Evolutionary conservation across 2,888 invertebrate species (phyloP), one percentile per base, ranked within the genome.

Genomic region (Ochropleura plecta): DNA sequence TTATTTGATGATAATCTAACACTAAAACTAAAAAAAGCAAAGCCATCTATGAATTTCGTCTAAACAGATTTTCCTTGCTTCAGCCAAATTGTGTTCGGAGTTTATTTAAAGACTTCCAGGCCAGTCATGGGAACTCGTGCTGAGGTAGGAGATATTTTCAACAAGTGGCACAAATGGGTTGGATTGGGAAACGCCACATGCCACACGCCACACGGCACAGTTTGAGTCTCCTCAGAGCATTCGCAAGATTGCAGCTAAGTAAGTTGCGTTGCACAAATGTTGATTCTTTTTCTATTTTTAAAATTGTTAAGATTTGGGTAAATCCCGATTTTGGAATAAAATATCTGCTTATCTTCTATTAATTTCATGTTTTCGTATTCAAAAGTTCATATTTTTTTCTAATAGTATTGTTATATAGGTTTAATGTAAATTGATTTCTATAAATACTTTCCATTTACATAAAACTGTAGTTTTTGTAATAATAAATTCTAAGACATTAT

Each of bases 381-480:
- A 18, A 75, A 59, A 67, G 16, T 44, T 57, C 16, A 68, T 55
- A 55, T 48, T 55, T 12, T 55, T 65, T 49, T 48, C 40, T 18
- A 20, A 53, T 16, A 10, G 53, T 30, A 77, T 57, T 78, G 18
- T 57, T 49, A 59, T 66, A 5, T n/a, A 44, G 30, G 30, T 30
- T 30, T 18, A 30, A 49, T 57, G 7, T 12, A 2, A 18, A 78
- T 68, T n/a, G 5, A 68, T 78, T 49, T 68, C 44, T 68, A 46
- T 20, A 67, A 59, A 78, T 51, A 51, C 14, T 20, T 20, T 20
- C n/a, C 30, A 66, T 66, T 66, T 30, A 3, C 30, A 75, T 66
- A 57, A 16, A 44, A 14, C 42, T 16, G n/a, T 12, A 44, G 78
- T 78, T 49, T 46, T 14, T 12, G 44, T 57, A 75, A n/a, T 44